Percentiles rank a stretch among this genome's conserved stretches.
phyloP scores from a whole-genome alignment of 2,888 invertebrate species.

The Cylindroiulus punctatus region DNA sequence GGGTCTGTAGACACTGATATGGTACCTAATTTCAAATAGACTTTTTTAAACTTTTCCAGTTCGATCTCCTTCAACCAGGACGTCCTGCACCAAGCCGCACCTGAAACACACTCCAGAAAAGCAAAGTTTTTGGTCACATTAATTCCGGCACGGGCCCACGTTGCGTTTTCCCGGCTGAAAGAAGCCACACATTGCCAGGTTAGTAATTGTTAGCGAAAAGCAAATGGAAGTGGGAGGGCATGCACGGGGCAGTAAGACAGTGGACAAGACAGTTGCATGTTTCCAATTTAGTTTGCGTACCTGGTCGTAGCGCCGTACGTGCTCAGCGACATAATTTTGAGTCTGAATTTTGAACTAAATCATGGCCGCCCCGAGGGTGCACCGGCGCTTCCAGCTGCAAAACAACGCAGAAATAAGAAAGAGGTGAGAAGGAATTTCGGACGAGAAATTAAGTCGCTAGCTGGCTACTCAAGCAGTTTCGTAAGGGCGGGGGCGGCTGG shows the following conservation, averaged over 20 bases:
- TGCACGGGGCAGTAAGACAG: background rate
- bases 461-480: background rate
- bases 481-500: too few relatives aligned
- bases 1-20: too few relatives aligned
- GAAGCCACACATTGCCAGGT: background rate
- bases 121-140: too few relatives aligned
- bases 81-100: too few relatives aligned
- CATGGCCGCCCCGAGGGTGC: background rate
- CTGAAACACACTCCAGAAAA: background rate
- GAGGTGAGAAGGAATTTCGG: background rate
- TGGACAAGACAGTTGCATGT: background rate
- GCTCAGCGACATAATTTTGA: constrained; percentile 53
- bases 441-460: background rate
- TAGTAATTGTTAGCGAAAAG: constrained; percentile 7
- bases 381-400: constrained; percentile 8
- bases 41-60: too few relatives aligned
- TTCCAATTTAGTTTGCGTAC: constrained; percentile 3
- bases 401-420: constrained; percentile 5
- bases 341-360: constrained; percentile 20
- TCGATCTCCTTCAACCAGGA: too few relatives aligned
- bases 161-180: background rate
- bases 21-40: too few relatives aligned
- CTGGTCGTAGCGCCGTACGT: constrained; percentile 55
- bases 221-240: background rate
- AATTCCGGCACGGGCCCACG: too few relatives aligned